Base-by-base conservation (phyloP, 1,140 invertebrate genomes). In the Caerostris darwini region DNA sequence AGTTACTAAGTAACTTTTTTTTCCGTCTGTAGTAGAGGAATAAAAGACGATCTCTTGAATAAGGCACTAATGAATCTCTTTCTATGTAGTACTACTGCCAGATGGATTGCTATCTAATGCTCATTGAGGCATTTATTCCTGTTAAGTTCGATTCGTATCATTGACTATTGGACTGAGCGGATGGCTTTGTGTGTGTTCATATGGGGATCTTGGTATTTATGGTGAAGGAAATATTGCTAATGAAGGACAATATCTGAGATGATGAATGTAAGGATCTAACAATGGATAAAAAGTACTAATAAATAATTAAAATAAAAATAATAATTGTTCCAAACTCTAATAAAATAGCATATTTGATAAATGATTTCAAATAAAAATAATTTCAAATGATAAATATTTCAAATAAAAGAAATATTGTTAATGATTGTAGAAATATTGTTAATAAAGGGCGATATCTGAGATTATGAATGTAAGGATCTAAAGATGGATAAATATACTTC, bases 1-100 rank as follows among this genome's bases (percentile, higher is more conserved):
- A 17, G 81, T 83, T 83, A 83, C 81, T 83, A 56, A 54, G 53
- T 54, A 17, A n/a, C 81, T 83, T 83, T 83, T 83, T 83, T 83
- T 83, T 82, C 5, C 7, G 34, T 34, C 34, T 8, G n/a, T 14
- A 34, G n/a, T 3, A 71, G 7, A 71, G 69, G 69, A 71, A 71
- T 71, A 71, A 71, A 71, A 71, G 69, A 56, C 81, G 81, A 56
- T 17, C 81, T 54, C 53, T 57, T 83, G 81, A 83, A 83, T 83
- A 57, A 57, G 56, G 56, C 4, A 56, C 81, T 83, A 83, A 83
- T 83, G 81, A 83, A 83, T 83, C 81, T 56, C 53, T 57, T 83
- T 57, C 81, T 56, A 56, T 57, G 56, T 83, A 56, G 56, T 83
- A n/a, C 34, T 34, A 34, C 54, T 3, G 53, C 5, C 53, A 57